These are phyloP conservation scores for Ganaspis sp. DNA, from an alignment of 1,140 invertebrate genomes.

Conservation along the genomic window DNA sequence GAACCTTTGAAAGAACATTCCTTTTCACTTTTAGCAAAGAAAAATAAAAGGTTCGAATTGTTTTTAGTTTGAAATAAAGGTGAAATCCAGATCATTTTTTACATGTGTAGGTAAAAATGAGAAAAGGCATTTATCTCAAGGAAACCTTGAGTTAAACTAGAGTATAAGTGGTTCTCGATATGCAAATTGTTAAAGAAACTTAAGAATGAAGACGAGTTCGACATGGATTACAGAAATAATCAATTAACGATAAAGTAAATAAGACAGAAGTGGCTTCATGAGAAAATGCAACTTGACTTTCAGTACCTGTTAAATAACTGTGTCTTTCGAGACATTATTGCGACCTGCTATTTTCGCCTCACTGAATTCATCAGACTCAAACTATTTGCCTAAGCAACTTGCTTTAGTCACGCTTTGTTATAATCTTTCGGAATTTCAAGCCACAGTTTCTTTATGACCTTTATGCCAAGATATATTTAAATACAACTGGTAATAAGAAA, in stretches of 20 bases:
- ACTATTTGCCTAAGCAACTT: not conserved
- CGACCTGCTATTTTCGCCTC: not conserved
- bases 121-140: too few relatives aligned
- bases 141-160: not conserved
- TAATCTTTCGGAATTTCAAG: not conserved
- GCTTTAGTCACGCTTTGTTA: not conserved
- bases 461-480: not conserved
- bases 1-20: too few relatives aligned
- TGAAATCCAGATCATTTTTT: too few relatives aligned
- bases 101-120: too few relatives aligned
- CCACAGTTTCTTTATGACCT: not conserved
- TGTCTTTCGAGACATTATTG: not conserved
- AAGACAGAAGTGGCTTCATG: not conserved
- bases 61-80: too few relatives aligned
- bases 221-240: slow-evolving; percentile 31
- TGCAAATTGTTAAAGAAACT: slow-evolving; percentile 26
- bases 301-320: not conserved
- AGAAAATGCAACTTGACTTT: not conserved
- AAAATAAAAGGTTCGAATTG: too few relatives aligned
- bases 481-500: not conserved
- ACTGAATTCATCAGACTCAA: not conserved
- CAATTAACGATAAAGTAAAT: slow-evolving; percentile 30
- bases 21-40: too few relatives aligned
- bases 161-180: slow-evolving; percentile 29
- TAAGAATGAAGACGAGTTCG: slow-evolving; percentile 26